These are phyloP conservation scores for Tachina fera DNA, from an alignment of 2,888 invertebrate genomes.

Conservation along the genomic window DNA sequence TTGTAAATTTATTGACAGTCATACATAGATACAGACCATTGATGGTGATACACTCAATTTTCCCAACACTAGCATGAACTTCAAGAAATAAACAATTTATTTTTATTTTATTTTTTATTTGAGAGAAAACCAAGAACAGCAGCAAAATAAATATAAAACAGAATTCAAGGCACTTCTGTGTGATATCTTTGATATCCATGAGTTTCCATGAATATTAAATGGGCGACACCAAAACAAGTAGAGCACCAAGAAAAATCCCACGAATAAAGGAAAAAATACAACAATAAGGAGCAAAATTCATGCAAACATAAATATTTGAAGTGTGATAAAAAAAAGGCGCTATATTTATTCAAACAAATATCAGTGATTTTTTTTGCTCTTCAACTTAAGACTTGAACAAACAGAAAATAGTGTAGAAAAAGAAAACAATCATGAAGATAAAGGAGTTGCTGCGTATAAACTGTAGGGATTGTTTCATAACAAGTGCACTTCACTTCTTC, in stretches of 20 bases:
- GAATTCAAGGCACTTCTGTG: constrained; percentile 59
- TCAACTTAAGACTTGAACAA: neutral
- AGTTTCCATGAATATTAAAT: constrained; percentile 72
- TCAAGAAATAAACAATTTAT: constrained; percentile 21
- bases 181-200: constrained; percentile 57
- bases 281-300: neutral
- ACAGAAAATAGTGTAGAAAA: constrained; percentile 2
- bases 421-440: neutral
- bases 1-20: constrained; percentile 62
- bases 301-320: constrained; percentile 7
- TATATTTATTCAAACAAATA: constrained; percentile 16
- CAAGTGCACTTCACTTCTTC: neutral
- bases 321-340: constrained; percentile 23
- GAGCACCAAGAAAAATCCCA: neutral
- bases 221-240: constrained; percentile 63
- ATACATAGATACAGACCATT: neutral
- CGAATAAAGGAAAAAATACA: neutral
- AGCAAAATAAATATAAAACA: constrained; percentile 24
- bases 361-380: neutral
- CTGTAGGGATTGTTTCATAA: neutral
- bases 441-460: neutral
- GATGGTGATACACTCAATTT: neutral
- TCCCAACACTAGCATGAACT: too few species aligned
- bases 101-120: constrained; percentile 19
- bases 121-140: neutral